These are phyloP conservation scores for Epinotia nisella DNA, from an alignment of 2,888 invertebrate genomes.

Conservation along the genomic window DNA sequence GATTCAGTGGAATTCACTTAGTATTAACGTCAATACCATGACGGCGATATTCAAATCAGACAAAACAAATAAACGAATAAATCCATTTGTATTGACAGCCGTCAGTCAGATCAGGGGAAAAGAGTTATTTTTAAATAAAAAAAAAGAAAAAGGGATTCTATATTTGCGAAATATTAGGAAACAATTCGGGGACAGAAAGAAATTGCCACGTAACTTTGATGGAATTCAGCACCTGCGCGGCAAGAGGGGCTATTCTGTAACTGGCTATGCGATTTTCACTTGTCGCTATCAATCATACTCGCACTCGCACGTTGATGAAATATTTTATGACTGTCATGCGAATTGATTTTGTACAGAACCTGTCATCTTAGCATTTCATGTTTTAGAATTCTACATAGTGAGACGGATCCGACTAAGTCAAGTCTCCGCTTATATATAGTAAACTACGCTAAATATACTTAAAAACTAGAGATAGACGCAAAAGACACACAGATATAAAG, in stretches of 20 bases:
- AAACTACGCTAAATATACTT: no score
- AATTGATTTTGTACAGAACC: neutral
- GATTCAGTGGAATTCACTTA: slow-evolving; percentile 10
- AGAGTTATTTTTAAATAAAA: slow-evolving; percentile 19
- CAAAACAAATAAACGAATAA: slow-evolving; percentile 2
- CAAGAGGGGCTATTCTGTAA: slow-evolving; percentile 20
- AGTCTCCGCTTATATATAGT: no score
- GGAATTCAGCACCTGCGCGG: slow-evolving; percentile 36
- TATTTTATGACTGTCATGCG: neutral
- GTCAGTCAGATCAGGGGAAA: slow-evolving; percentile 10
- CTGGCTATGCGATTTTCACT: neutral
- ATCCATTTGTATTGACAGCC: slow-evolving; percentile 29
- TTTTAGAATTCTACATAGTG: neutral
- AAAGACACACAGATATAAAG: no score
- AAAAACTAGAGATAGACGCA: no score
- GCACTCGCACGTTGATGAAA: neutral
- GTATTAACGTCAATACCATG: slow-evolving; percentile 10
- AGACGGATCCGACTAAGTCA: no score
- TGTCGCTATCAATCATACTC: neutral
- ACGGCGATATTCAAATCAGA: slow-evolving; percentile 13
- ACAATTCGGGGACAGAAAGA: slow-evolving; percentile 24
- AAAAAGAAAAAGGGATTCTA: neutral
- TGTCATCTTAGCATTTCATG: neutral
- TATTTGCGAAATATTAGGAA: slow-evolving; percentile 24
- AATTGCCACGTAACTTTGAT: slow-evolving; percentile 34